Evolutionary conservation across 2,797 vertebrate genomes (phyloP).

Genomic region (Takifugu ocellatus): DNA sequence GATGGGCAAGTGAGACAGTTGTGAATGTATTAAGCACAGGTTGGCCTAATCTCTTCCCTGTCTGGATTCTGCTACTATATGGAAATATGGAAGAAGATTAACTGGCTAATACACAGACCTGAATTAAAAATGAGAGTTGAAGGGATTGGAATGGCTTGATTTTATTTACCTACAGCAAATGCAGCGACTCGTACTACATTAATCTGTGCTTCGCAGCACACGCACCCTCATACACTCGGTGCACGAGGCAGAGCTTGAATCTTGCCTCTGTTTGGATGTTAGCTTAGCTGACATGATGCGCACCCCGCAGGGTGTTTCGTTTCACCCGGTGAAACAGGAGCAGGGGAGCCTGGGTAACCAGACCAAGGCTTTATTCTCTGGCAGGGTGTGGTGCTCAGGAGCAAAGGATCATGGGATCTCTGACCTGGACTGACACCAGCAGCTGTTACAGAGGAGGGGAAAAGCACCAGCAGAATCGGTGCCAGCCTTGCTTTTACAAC

Average conservation of each 20-base stretch:
- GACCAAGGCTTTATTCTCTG: conserved; percentile 66
- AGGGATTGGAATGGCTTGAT: background rate
- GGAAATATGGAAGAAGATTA: conserved; percentile 4
- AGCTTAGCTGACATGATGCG: conserved; percentile 37
- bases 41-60: conserved; percentile 10
- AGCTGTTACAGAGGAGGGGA: conserved; percentile 59
- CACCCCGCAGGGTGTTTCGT: conserved; percentile 64
- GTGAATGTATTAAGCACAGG: conserved; percentile 8
- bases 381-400: conserved; percentile 63
- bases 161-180: conserved; percentile 4
- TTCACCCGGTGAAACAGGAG: conserved; percentile 63
- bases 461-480: conserved; percentile 39
- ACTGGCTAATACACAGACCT: background rate
- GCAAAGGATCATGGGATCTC: conserved; percentile 68
- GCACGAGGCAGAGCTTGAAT: conserved; percentile 23
- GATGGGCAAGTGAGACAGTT: conserved; percentile 21
- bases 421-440: conserved; percentile 67
- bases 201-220: background rate
- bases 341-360: conserved; percentile 61
- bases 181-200: background rate
- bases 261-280: conserved; percentile 35
- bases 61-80: conserved; percentile 16
- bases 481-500: conserved; percentile 38
- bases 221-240: conserved; percentile 5
- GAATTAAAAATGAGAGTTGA: conserved; percentile 1